Evolutionary conservation across 2,113 vertebrate genomes (phyloP), one percentile per base, ranked within the genome.

Genomic region (Laticauda laticaudata): DNA sequence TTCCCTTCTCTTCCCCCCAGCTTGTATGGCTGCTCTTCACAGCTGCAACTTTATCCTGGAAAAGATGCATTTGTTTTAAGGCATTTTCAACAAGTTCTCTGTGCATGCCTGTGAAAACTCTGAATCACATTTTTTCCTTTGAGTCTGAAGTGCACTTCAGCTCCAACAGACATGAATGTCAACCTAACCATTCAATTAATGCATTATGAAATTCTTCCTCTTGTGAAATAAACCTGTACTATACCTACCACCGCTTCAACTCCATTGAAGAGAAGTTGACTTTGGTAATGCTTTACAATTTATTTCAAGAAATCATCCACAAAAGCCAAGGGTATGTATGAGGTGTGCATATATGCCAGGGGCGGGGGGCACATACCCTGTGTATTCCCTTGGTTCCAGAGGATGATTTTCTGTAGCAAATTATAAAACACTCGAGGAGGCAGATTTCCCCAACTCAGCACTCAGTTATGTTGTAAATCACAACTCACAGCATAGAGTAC

Each of bases 341-440:
- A 81, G 34, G 1, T 5, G 26, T 57, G 1, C 8, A 51, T 51
- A 51, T 51, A 51, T 51, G 48, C 48, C 5, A 10, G 3, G 0
- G 45, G 45, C 0, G 45, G 23, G 24, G 59, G 24, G n/a, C n/a
- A 18, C n/a, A 81, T n/a, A 34, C 12, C 64, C 26, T 34, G 26
- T 18, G 14, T n/a, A 75, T 14, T 39, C 24, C 45, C 43, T 90
- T 14, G 45, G 85, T 5, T 87, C 34, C 21, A 75, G 5, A 20
- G 90, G n/a, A 21, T 15, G 93, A 39, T 94, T 90, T 14, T 45
- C 87, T 91, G 3, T 43, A 64, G 24, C n/a, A 87, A 85, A 92
- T 86, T 53, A 93, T 3, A 95, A 39, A 0, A 0, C 0, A 3
- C 64, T 3, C 56, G n/a, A n/a, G 11, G 57, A 59, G 64, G 5